Percentiles rank a stretch among this genome's conserved stretches.
Evolutionary conservation across 1,140 invertebrate species (phyloP).

Genomic region (Latrodectus geometricus): DNA sequence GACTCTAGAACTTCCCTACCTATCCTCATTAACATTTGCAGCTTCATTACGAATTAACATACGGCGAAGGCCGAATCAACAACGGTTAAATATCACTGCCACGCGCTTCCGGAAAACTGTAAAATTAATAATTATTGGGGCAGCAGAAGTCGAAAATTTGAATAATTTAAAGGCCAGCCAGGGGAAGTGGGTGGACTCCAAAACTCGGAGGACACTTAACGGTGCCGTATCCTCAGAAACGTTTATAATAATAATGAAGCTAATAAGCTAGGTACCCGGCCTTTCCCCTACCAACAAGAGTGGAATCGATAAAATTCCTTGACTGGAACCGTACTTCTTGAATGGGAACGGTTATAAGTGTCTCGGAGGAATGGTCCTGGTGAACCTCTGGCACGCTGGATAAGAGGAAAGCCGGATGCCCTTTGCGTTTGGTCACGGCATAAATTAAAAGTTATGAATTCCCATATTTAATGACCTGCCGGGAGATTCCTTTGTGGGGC

Average conservation of each 20-base stretch:
- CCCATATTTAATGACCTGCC: neutral
- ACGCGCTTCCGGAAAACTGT: neutral
- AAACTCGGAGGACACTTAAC: neutral
- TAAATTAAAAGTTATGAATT: conserved; percentile 3
- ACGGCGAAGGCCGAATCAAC: neutral
- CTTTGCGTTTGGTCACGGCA: neutral
- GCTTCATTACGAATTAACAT: neutral
- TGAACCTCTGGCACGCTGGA: neutral
- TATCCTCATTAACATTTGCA: neutral
- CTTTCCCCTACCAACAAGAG: neutral
- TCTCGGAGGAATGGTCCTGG: neutral
- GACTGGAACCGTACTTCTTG: neutral
- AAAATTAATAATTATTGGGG: neutral
- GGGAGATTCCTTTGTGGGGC: neutral
- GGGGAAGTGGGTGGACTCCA: neutral
- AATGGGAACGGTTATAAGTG: neutral
- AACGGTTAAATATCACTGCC: neutral
- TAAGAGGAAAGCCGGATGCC: neutral
- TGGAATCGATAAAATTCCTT: neutral
- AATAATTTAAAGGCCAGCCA: neutral
- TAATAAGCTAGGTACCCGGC: neutral
- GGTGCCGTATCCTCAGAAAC: neutral
- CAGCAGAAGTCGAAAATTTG: neutral
- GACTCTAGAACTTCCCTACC: too few relatives aligned
- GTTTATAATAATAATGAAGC: neutral